Evolutionary conservation across 1,140 invertebrate genomes (phyloP).

Genomic region (Brachionus asplanchnoidis): DNA sequence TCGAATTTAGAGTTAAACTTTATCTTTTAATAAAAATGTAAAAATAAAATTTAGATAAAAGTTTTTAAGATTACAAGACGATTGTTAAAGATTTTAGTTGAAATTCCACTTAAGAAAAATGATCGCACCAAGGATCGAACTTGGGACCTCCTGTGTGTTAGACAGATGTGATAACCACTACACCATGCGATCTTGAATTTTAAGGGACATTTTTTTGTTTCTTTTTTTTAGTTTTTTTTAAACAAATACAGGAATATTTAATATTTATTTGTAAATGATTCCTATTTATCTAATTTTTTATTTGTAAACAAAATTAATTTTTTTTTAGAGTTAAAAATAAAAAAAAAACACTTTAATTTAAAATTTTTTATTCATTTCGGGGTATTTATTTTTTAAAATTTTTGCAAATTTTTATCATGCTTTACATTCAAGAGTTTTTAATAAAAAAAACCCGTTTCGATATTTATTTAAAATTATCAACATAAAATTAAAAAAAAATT

Average conservation of each 20-base stretch:
- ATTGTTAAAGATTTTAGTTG: no score
- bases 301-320: no score
- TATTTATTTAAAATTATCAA: neutral
- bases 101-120: neutral
- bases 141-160: conserved; percentile 36
- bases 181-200: conserved; percentile 12
- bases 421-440: neutral
- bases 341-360: neutral
- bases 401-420: neutral
- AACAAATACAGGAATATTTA: no score
- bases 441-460: neutral
- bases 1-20: no score
- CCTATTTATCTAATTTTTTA: neutral
- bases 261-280: no score
- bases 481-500: neutral
- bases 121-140: conserved; percentile 33
- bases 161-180: conserved; percentile 35
- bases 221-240: no score
- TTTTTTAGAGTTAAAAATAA: no score
- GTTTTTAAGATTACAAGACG: no score
- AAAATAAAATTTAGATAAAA: no score
- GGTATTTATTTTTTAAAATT: neutral
- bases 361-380: neutral
- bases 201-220: no score
- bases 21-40: no score